Percentiles rank a stretch among this genome's conserved stretches.
Evolutionary conservation across 2,888 invertebrate genomes (phyloP).

Genomic region (Acrobasis consociella): DNA sequence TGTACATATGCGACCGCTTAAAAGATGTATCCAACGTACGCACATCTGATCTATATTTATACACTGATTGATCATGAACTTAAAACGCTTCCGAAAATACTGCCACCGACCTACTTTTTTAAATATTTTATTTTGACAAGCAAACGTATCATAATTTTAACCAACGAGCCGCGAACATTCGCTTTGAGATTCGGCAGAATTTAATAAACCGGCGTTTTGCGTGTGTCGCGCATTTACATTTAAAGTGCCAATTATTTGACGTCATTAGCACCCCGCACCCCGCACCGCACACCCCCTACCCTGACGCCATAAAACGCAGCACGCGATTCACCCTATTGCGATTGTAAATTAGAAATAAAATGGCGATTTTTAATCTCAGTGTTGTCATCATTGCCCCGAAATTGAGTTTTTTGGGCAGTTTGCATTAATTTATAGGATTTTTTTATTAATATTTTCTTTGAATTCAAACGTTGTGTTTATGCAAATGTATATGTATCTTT

Average conservation of each 20-base stretch:
- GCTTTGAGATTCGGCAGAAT: conserved; percentile 40
- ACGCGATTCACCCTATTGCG: conserved; percentile 58
- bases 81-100: too few species aligned
- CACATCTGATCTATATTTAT: too few species aligned
- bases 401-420: conserved; percentile 16
- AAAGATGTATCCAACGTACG: too few species aligned
- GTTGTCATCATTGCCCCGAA: conserved; percentile 25
- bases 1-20: too few species aligned
- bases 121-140: not conserved
- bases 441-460: not conserved
- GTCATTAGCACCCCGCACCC: conserved; percentile 77
- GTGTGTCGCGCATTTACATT: conserved; percentile 80
- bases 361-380: conserved; percentile 68
- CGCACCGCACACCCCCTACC: not conserved
- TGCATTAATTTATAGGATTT: conserved; percentile 7
- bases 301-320: conserved; percentile 76
- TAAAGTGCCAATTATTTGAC: conserved; percentile 82
- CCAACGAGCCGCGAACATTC: conserved; percentile 6
- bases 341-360: conserved; percentile 77
- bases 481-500: not conserved
- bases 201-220: conserved; percentile 72
- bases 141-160: not conserved
- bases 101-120: too few species aligned
- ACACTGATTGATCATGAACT: too few species aligned
- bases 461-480: not conserved